Base-by-base conservation (phyloP, 2,113 vertebrate species). In the Corvus moneduloides region DNA sequence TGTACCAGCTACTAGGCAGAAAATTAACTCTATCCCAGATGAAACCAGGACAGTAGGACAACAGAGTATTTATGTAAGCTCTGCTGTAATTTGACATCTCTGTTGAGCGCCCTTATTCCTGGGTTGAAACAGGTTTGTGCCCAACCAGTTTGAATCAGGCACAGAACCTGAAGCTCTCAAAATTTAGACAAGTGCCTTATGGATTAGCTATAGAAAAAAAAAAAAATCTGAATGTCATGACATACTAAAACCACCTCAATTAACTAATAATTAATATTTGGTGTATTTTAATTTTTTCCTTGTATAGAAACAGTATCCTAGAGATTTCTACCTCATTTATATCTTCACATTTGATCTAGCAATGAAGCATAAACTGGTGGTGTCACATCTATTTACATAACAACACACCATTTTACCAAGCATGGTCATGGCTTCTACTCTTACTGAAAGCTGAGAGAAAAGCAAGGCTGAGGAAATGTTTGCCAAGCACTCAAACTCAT, bases 321-420 rank as follows among this genome's bases (percentile, higher is more conserved):
- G 44, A 84, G 16, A 72, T 51, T 93, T 69, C 19, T 19, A 44
- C 49, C 41, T 44, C 76, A 67, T 87, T 84, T 92, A 54, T 79
- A 32, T 55, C 49, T 75, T 44, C 8, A 0, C 43, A 39, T 13
- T 87, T 43, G n/a, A 76, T 66, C 46, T 73, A 54, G 28, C 54
- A 89, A 49, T 15, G 73, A 85, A 93, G 81, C 55, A 81, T 26
- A 78, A 82, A 87, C 71, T 55, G 35, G 87, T 83, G 81, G 44
- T 48, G 87, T 79, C 81, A 84, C 54, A 93, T 55, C 22, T 43
- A 90, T 95, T 94, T 85, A 91, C 93, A 96, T 90, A 90, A 81
- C 84, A 96, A 94, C 93, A 80, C 33, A 62, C 18, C 74, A 49
- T 76, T 93, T 95, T 95, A 56, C 69, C 73, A 93, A 55, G 19